Evolutionary conservation across 2,888 invertebrate genomes (phyloP).

Genomic region (Orchesellides sinensis): DNA sequence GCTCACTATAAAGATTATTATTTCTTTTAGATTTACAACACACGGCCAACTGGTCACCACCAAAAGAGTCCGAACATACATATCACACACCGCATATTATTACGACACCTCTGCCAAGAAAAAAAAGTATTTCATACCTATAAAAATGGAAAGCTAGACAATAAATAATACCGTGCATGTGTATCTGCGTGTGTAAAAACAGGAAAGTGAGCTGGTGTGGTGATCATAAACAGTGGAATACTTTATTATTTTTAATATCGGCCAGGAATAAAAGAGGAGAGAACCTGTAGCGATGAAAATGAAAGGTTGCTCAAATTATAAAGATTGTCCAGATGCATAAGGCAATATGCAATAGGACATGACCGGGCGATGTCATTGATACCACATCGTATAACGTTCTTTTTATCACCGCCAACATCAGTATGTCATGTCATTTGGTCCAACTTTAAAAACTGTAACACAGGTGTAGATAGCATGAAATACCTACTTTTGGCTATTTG

Average conservation of each 20-base stretch:
- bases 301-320: not conserved
- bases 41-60: slow-evolving; percentile 42
- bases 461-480: slow-evolving; percentile 12
- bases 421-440: not conserved
- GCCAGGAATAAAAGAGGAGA: not conserved
- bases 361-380: slow-evolving; percentile 13
- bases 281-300: slow-evolving; percentile 14
- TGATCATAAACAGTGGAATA: slow-evolving; percentile 15
- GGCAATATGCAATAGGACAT: too few species aligned
- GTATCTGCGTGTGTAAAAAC: not conserved
- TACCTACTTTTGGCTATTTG: not conserved
- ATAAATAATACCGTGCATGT: too few species aligned
- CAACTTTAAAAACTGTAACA: not conserved
- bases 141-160: too few species aligned
- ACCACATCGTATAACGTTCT: slow-evolving; percentile 16
- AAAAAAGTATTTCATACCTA: too few species aligned
- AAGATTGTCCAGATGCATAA: slow-evolving; percentile 20
- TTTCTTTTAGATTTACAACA: slow-evolving; percentile 53
- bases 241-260: slow-evolving; percentile 63
- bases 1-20: slow-evolving; percentile 30
- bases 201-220: too few species aligned
- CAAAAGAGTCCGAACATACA: not conserved
- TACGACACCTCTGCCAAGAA: not conserved
- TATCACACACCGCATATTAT: not conserved
- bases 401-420: slow-evolving; percentile 30